A percentile compares a stretch with the other conserved stretches of the same genome.
These are phyloP conservation scores for Perdita meconis DNA, from an alignment of 2,888 invertebrate species.

Conservation along the genomic window DNA sequence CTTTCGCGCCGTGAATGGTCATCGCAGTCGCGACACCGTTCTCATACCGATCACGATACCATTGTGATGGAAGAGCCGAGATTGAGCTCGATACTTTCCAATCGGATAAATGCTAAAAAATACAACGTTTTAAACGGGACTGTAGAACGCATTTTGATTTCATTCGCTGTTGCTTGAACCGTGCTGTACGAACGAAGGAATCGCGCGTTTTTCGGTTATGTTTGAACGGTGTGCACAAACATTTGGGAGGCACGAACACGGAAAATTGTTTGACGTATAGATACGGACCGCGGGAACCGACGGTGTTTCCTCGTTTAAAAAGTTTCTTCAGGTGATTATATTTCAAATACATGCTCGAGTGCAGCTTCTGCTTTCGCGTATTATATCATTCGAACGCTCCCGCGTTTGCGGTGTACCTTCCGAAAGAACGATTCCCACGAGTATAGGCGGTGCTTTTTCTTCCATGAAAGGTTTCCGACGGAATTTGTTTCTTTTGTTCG, in stretches of 20 bases:
- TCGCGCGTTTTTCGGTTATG: conserved; percentile 6
- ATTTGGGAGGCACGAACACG: background rate
- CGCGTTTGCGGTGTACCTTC: background rate
- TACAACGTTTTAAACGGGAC: background rate
- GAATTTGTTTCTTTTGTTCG: conserved; percentile 10
- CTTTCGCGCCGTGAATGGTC: conserved; percentile 62
- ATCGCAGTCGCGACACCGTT: conserved; percentile 41
- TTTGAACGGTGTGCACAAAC: background rate
- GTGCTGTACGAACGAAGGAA: background rate
- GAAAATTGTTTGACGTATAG: conserved; percentile 1
- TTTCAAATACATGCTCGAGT: background rate
- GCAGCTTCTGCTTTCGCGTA: background rate
- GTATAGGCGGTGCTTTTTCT: background rate
- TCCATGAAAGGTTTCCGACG: background rate
- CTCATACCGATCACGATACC: conserved; percentile 48
- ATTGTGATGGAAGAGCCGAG: conserved; percentile 59
- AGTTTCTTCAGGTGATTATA: background rate
- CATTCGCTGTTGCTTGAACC: background rate
- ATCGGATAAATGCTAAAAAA: background rate
- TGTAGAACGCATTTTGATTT: conserved; percentile 32
- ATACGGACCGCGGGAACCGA: background rate
- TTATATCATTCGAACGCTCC: conserved; percentile 4
- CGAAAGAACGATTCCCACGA: conserved; percentile 12
- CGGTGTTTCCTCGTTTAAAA: background rate
- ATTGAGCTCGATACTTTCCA: background rate